These are phyloP conservation scores for Kryptolebias ocellatus DNA, from an alignment of 2,797 vertebrate genomes.

Conservation along the genomic window DNA sequence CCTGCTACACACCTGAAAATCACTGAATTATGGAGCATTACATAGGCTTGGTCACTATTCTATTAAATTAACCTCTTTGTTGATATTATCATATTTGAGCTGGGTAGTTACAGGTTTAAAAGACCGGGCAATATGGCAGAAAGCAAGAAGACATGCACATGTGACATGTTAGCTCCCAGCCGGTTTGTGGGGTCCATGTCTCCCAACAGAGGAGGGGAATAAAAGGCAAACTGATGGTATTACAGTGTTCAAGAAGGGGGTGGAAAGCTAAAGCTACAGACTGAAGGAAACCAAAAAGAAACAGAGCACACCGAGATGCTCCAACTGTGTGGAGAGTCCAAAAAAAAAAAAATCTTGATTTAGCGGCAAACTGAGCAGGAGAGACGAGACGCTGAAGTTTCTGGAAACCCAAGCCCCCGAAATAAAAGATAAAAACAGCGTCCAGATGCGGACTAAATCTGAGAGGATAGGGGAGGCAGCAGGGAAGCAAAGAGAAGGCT, in stretches of 20 bases:
- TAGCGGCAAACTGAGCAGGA: slow-evolving; percentile 14
- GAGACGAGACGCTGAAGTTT: slow-evolving; percentile 33
- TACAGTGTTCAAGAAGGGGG: fast-evolving
- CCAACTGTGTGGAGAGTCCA: slow-evolving; percentile 2
- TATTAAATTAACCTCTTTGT: no score
- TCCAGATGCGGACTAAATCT: background rate
- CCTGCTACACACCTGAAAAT: no score
- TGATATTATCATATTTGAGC: no score
- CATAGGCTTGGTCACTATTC: no score
- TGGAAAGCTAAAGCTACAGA: slow-evolving; percentile 6
- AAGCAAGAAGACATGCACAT: slow-evolving; percentile 38
- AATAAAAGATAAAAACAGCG: background rate
- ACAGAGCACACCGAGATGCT: slow-evolving; percentile 25
- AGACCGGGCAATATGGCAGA: no score
- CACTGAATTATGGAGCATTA: no score
- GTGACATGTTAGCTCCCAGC: slow-evolving; percentile 46
- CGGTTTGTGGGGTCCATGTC: background rate
- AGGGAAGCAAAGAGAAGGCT: no score
- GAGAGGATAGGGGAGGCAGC: no score
- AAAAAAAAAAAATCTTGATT: slow-evolving; percentile 30
- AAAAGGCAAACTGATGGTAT: background rate
- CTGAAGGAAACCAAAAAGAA: slow-evolving; percentile 20
- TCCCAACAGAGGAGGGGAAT: background rate
- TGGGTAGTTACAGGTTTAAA: no score
- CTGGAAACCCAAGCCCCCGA: slow-evolving; percentile 4